phyloP scores from a whole-genome alignment of 1,140 invertebrate genomes.

The Drosophila tsacasi region DNA sequence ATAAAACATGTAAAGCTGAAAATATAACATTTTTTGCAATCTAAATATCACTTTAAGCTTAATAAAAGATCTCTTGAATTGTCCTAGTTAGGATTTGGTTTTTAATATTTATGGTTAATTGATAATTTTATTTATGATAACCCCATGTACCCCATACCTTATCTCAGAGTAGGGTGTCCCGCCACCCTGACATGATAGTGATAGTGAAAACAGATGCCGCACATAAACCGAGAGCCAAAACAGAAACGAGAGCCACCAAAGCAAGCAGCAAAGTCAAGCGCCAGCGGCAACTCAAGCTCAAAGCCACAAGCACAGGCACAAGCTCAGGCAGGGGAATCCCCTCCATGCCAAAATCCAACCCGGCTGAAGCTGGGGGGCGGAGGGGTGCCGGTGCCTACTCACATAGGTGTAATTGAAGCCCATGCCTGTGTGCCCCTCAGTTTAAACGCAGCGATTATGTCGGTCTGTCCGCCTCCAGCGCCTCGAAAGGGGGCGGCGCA shows the following conservation, averaged over 20 bases:
- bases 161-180: neutral
- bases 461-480: conserved; percentile 68
- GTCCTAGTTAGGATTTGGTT: too few species aligned
- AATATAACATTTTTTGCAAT: too few species aligned
- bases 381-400: neutral
- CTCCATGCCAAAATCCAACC: neutral
- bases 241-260: conserved; percentile 28
- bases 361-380: neutral
- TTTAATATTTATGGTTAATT: too few species aligned
- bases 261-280: conserved; percentile 33
- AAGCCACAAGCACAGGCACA: conserved; percentile 22
- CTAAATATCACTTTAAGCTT: neutral
- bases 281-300: conserved; percentile 25
- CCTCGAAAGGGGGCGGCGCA: conserved; percentile 12
- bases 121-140: neutral
- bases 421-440: conserved; percentile 60
- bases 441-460: conserved; percentile 78
- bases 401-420: conserved; percentile 76
- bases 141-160: neutral
- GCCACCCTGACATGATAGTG: conserved; percentile 47
- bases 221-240: conserved; percentile 30
- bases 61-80: too few species aligned
- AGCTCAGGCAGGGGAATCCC: conserved; percentile 2
- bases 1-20: too few species aligned
- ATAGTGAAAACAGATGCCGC: conserved; percentile 55